Percentiles rank a stretch among this genome's conserved stretches.
Evolutionary conservation across 1,140 invertebrate species (phyloP).

Genomic region (Maconellicoccus hirsutus): DNA sequence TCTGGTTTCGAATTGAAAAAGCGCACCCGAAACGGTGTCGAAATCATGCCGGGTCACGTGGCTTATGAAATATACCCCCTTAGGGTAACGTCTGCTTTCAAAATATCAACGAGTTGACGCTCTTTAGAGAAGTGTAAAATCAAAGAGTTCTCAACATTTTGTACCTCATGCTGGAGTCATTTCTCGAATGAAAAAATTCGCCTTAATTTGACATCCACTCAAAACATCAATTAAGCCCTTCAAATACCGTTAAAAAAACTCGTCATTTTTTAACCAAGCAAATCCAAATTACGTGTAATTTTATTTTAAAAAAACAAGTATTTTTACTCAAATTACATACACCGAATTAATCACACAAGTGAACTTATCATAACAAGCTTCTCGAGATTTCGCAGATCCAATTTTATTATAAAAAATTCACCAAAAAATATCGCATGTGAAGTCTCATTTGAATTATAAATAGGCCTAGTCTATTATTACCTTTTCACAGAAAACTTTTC

Average conservation of each 20-base stretch:
- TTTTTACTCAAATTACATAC: too few species aligned
- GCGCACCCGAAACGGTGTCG: constrained; percentile 17
- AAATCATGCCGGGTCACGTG: constrained; percentile 19
- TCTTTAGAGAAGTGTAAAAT: background rate
- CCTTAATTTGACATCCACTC: too few species aligned
- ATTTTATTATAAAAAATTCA: background rate
- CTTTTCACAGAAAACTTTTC: background rate
- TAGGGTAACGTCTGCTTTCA: constrained; percentile 13
- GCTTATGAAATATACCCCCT: constrained; percentile 20
- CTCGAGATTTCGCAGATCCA: too few species aligned
- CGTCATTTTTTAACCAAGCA: too few species aligned
- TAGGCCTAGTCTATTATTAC: background rate
- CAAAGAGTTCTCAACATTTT: constrained; percentile 1
- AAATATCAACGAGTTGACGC: constrained; percentile 13
- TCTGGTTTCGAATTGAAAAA: constrained; percentile 22
- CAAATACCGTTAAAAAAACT: too few species aligned
- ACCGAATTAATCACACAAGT: too few species aligned
- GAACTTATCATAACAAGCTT: too few species aligned
- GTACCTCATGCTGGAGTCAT: background rate
- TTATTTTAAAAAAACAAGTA: too few species aligned
- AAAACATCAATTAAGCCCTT: too few species aligned
- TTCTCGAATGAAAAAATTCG: too few species aligned
- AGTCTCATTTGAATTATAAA: background rate
- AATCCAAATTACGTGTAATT: too few species aligned
- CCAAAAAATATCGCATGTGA: background rate